Conservation (phyloP, 2,888 invertebrate species). For the Mongoloraphidia duomilia region DNA sequence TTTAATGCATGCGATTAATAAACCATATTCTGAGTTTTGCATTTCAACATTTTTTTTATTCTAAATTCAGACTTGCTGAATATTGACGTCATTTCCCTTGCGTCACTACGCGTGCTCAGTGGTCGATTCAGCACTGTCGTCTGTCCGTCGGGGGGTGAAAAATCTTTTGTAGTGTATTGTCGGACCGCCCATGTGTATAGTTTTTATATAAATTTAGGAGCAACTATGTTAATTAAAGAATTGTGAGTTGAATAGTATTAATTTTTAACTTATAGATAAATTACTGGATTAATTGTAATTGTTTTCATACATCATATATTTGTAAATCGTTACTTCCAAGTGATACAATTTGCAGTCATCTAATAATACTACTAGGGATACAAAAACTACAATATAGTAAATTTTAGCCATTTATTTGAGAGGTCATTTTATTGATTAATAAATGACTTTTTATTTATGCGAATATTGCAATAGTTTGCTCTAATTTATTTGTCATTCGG, state of each 20-base stretch:
- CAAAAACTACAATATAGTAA: too few relatives aligned
- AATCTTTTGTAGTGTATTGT: slow-evolving; percentile 18
- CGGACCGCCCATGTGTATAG: slow-evolving; percentile 22
- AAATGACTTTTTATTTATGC: not conserved
- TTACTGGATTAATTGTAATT: slow-evolving; percentile 15
- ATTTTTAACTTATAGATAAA: slow-evolving; percentile 32
- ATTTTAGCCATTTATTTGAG: too few relatives aligned
- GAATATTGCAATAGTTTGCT: not conserved
- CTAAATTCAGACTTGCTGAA: not conserved
- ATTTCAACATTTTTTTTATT: not conserved
- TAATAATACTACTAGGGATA: too few relatives aligned
- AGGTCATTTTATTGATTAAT: not conserved
- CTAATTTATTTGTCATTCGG: slow-evolving; percentile 4
- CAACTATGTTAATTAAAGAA: slow-evolving; percentile 57
- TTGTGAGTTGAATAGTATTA: slow-evolving; percentile 38
- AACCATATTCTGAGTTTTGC: too few relatives aligned
- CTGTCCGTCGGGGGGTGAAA: slow-evolving; percentile 28
- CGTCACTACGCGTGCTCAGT: slow-evolving; percentile 49
- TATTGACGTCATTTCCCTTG: slow-evolving; percentile 46
- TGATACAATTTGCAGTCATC: too few relatives aligned
- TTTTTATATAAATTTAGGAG: slow-evolving; percentile 21
- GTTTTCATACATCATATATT: too few relatives aligned
- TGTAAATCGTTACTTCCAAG: too few relatives aligned
- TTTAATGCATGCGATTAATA: too few relatives aligned
- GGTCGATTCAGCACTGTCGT: slow-evolving; percentile 25